Percentiles rank a stretch among this genome's conserved stretches.
phyloP scores from a whole-genome alignment of 2,797 vertebrate genomes.

The Coluber constrictor region DNA sequence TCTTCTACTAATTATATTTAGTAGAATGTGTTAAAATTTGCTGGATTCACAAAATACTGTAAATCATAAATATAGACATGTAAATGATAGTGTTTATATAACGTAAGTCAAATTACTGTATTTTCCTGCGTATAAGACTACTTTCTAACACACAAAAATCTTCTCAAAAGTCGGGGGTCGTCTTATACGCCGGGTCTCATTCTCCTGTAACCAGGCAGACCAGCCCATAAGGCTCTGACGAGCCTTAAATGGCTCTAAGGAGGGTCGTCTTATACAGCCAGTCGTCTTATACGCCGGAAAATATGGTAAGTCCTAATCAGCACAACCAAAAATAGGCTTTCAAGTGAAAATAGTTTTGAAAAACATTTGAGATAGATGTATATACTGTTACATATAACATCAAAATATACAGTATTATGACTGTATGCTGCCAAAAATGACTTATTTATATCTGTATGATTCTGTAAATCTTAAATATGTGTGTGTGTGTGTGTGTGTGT shows the following conservation, averaged over 20 bases:
- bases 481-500: too few relatives aligned
- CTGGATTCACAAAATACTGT: neutral
- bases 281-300: too few relatives aligned
- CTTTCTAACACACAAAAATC: too few relatives aligned
- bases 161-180: too few relatives aligned
- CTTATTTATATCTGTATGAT: neutral
- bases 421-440: neutral
- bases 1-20: neutral
- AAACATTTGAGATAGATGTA: neutral
- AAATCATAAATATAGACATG: neutral
- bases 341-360: neutral
- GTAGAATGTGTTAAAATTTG: neutral
- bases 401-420: neutral
- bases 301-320: neutral
- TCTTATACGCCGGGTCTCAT: too few relatives aligned
- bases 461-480: too few relatives aligned
- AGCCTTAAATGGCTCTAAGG: too few relatives aligned
- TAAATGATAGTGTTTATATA: neutral
- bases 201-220: too few relatives aligned
- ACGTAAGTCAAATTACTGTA: neutral
- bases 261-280: too few relatives aligned
- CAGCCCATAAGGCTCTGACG: too few relatives aligned
- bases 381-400: neutral
- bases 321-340: neutral
- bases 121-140: too few relatives aligned